phyloP scores from a whole-genome alignment of 2,797 vertebrate genomes.

The Pelochelys cantorii region DNA sequence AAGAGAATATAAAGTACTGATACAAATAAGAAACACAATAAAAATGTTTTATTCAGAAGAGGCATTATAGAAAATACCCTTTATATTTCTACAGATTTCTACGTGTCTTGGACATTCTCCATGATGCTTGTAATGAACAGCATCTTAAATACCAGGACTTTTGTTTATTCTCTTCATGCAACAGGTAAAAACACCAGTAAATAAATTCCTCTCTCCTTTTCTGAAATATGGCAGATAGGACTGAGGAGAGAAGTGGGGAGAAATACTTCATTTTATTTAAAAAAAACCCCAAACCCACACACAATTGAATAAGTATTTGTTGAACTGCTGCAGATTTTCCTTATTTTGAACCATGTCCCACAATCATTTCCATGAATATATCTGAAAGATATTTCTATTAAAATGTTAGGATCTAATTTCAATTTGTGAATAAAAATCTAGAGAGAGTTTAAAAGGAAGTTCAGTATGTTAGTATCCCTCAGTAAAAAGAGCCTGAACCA shows the following conservation, averaged over 20 bases:
- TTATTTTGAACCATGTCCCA: background rate
- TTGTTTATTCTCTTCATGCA: background rate
- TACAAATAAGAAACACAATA: background rate
- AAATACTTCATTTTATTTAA: background rate
- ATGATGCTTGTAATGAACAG: background rate
- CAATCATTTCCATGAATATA: background rate
- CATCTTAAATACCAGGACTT: background rate
- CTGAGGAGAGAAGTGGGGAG: fast-evolving
- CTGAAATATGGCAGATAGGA: background rate
- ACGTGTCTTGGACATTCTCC: background rate
- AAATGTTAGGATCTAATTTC: background rate
- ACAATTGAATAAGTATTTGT: background rate
- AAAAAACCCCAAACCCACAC: background rate
- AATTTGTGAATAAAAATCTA: background rate
- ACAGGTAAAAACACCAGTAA: background rate
- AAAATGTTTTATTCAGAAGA: background rate
- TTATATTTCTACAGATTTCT: background rate
- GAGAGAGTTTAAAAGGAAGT: background rate
- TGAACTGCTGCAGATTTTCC: background rate
- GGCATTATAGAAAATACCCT: background rate
- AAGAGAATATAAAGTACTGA: background rate
- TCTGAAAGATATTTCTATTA: background rate
- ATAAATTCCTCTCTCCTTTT: conserved; percentile 1
- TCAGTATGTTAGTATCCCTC: background rate
- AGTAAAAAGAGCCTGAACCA: background rate